Percentiles rank a stretch among this genome's conserved stretches.
phyloP scores from a whole-genome alignment of 2,113 vertebrate species.

The Brachypodius melanocephalos region DNA sequence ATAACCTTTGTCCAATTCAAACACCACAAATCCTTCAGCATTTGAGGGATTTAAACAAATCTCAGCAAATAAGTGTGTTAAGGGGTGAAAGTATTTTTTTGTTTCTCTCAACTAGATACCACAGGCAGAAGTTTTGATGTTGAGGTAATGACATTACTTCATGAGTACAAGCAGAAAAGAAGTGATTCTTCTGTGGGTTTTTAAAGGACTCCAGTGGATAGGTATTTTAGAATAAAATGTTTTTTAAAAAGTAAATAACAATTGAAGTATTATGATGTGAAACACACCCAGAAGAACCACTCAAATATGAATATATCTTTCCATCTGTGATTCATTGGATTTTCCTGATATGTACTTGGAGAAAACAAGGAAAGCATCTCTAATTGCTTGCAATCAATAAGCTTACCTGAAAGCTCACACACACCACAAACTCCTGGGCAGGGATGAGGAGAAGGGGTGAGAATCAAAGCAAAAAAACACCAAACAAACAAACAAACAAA shows the following conservation, averaged over 20 bases:
- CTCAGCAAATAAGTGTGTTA: background rate
- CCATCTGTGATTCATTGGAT: background rate
- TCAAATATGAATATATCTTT: background rate
- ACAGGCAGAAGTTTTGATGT: background rate
- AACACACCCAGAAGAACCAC: background rate
- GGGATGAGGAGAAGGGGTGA: background rate
- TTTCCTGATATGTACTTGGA: background rate
- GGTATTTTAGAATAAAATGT: background rate
- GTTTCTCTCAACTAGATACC: background rate
- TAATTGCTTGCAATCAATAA: background rate
- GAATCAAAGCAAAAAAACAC: background rate
- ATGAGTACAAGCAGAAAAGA: background rate
- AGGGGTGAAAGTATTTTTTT: background rate
- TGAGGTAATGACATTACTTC: background rate
- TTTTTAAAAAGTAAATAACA: background rate
- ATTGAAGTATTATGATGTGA: background rate
- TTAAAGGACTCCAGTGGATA: background rate
- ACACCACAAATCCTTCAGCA: background rate
- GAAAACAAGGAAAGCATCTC: background rate
- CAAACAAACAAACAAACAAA: background rate
- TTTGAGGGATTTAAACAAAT: background rate
- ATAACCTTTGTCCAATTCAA: background rate
- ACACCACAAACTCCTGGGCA: background rate
- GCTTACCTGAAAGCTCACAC: background rate
- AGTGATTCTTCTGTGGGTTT: background rate